Evolutionary conservation across 2,888 invertebrate species (phyloP).

Genomic region (Chrysopilus asiliformis): DNA sequence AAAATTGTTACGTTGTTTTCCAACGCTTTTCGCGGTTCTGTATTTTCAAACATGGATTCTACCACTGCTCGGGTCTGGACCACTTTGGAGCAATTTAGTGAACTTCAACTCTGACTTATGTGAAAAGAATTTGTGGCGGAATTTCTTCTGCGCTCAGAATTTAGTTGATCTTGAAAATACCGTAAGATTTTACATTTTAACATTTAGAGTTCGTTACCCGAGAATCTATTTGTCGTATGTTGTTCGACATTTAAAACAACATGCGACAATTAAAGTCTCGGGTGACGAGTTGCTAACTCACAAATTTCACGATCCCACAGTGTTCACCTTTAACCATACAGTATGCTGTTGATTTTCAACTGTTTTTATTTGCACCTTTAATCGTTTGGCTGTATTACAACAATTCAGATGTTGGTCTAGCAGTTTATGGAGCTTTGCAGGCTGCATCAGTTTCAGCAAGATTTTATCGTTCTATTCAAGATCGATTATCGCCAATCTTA

Average conservation of each 20-base stretch:
- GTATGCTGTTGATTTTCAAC: slow-evolving; percentile 58
- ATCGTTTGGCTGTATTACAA: slow-evolving; percentile 49
- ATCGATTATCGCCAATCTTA: slow-evolving; percentile 48
- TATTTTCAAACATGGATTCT: slow-evolving; percentile 54
- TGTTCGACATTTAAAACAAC: too few relatives aligned
- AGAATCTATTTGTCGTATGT: too few relatives aligned
- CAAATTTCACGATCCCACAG: too few relatives aligned
- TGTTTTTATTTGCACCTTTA: slow-evolving; percentile 50
- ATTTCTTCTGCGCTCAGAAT: slow-evolving; percentile 52
- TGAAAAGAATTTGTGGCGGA: slow-evolving; percentile 53
- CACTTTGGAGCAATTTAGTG: slow-evolving; percentile 51
- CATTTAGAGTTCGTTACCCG: too few relatives aligned
- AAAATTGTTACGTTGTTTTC: slow-evolving; percentile 45
- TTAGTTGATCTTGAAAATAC: slow-evolving; percentile 55
- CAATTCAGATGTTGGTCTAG: slow-evolving; percentile 41
- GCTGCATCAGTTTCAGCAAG: slow-evolving; percentile 47
- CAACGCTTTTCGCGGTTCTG: slow-evolving; percentile 46
- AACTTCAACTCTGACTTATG: slow-evolving; percentile 50
- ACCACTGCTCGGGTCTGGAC: slow-evolving; percentile 50
- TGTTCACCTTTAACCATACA: slow-evolving; percentile 66
- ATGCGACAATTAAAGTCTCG: too few relatives aligned
- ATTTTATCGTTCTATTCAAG: slow-evolving; percentile 44
- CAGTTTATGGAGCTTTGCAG: slow-evolving; percentile 43
- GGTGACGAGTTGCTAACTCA: too few relatives aligned
- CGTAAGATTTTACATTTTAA: slow-evolving; percentile 40